Conservation (phyloP, 2,113 vertebrate genomes). For the Sinocyclocheilus anshuiensis region DNA sequence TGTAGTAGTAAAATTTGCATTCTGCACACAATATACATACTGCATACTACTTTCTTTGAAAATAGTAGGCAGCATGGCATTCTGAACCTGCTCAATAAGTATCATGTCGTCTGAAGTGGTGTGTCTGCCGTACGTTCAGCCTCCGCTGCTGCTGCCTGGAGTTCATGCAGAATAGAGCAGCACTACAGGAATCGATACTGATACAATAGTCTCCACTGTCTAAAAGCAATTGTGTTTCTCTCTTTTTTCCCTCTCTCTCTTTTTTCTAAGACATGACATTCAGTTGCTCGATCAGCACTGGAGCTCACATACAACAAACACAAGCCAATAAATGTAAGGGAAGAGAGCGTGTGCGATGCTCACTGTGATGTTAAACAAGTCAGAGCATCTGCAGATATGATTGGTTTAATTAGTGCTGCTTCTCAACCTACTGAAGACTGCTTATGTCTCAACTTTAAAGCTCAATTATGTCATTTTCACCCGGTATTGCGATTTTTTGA, state of each 20-base stretch:
- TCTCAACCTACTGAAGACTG: background rate
- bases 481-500: background rate
- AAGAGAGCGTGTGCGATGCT: background rate
- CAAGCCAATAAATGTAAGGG: background rate
- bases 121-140: background rate
- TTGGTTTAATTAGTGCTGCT: conserved; percentile 1
- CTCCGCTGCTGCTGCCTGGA: conserved; percentile 44
- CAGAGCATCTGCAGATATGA: background rate
- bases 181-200: conserved; percentile 76
- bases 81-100: conserved; percentile 71
- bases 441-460: background rate
- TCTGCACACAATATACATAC: too few species aligned
- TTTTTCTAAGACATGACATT: conserved; percentile 51
- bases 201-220: conserved; percentile 75
- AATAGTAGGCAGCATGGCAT: conserved; percentile 18
- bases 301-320: conserved; percentile 27
- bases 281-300: conserved; percentile 46
- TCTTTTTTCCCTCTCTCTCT: conserved; percentile 31
- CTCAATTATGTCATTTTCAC: background rate
- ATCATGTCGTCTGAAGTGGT: conserved; percentile 57
- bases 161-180: conserved; percentile 81
- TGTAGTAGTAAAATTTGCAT: too few species aligned
- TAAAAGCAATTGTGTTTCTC: conserved; percentile 62
- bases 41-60: background rate
- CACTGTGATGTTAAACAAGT: background rate